phyloP scores from a whole-genome alignment of 1,140 invertebrate genomes.

The Parasteatoda tepidariorum region DNA sequence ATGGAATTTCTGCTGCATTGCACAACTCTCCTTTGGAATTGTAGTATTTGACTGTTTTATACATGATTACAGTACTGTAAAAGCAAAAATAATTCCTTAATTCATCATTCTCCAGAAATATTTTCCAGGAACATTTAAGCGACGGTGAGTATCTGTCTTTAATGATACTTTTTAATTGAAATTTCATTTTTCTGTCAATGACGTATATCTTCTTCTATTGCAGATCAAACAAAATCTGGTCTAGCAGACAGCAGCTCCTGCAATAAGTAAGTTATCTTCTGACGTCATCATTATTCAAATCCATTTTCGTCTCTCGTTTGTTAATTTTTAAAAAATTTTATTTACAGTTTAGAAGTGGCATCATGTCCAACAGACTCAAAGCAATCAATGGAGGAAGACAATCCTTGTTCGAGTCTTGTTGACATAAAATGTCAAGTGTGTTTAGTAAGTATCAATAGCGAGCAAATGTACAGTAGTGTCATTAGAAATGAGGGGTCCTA shows the following conservation, averaged over 20 bases:
- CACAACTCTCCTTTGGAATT: no score
- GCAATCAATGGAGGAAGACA: not conserved
- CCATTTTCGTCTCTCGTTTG: not conserved
- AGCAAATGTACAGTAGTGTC: no score
- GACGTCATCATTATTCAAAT: not conserved
- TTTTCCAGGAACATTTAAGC: no score
- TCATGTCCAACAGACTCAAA: not conserved
- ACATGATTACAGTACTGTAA: no score
- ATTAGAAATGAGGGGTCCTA: no score
- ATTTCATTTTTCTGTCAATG: no score
- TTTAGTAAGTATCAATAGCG: conserved; percentile 7
- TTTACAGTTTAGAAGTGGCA: conserved; percentile 11
- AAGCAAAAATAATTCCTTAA: no score
- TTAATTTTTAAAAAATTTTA: not conserved
- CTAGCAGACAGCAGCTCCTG: conserved; percentile 47
- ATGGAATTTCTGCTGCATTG: no score
- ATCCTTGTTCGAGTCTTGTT: conserved; percentile 42
- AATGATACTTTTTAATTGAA: no score
- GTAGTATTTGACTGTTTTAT: no score
- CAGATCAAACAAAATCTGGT: conserved; percentile 42
- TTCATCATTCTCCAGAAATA: no score
- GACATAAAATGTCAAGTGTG: conserved; percentile 43
- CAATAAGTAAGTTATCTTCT: conserved; percentile 40
- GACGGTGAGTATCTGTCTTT: no score
- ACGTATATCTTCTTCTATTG: conserved; percentile 24